Evolutionary conservation across 2,888 invertebrate genomes (phyloP).

Genomic region (Monopis laevigella): DNA sequence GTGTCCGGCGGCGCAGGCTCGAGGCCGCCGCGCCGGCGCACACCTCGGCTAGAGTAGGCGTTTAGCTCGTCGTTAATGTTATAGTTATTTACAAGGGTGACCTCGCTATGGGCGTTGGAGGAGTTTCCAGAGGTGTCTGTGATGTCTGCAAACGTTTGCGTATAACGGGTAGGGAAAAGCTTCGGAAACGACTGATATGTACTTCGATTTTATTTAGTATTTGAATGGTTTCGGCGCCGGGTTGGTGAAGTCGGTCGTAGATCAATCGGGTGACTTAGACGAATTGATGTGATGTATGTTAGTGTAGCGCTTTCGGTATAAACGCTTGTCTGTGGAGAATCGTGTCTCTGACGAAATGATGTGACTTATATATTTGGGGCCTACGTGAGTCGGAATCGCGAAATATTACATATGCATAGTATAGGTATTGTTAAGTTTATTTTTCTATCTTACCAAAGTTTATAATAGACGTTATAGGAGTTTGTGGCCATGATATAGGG

Average conservation of each 20-base stretch:
- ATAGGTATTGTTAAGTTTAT: conserved; percentile 24
- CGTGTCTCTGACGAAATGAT: neutral
- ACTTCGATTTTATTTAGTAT: conserved; percentile 9
- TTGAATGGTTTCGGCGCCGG: neutral
- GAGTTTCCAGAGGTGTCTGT: no score
- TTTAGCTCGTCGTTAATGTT: no score
- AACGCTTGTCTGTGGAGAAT: conserved; percentile 5
- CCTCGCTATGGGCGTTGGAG: no score
- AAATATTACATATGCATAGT: neutral
- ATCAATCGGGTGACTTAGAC: conserved; percentile 18
- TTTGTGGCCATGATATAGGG: neutral
- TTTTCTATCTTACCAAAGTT: conserved; percentile 26
- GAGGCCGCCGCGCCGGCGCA: no score
- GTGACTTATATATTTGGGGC: conserved; percentile 3
- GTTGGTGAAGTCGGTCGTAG: neutral
- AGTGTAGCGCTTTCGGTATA: conserved; percentile 11
- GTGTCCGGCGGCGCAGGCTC: no score
- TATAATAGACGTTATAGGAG: conserved; percentile 13
- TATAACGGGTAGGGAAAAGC: no score
- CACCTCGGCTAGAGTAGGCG: no score
- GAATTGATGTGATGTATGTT: conserved; percentile 16
- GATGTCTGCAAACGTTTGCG: no score
- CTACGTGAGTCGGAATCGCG: conserved; percentile 6
- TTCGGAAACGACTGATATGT: conserved; percentile 11
- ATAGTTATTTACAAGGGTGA: no score